These are phyloP conservation scores for Entomobrya multifasciata DNA, from an alignment of 2,888 invertebrate genomes.

Conservation along the genomic window DNA sequence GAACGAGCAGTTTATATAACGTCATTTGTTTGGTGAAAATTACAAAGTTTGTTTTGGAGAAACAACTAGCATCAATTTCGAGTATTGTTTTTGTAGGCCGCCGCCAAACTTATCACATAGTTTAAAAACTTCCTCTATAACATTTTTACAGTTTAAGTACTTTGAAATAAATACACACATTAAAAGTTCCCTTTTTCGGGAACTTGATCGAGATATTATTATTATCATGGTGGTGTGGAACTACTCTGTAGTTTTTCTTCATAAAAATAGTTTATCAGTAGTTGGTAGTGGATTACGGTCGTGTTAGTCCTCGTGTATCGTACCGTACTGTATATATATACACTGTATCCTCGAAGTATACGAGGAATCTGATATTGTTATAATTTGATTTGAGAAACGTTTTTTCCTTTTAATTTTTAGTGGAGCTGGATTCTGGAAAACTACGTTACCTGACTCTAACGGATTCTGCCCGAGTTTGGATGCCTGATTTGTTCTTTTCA, in stretches of 20 bases:
- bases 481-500: slow-evolving; percentile 98
- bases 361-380: background rate
- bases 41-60: background rate
- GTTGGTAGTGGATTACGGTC: background rate
- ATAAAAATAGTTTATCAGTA: background rate
- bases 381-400: background rate
- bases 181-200: background rate
- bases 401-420: slow-evolving; percentile 28
- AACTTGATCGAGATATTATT: background rate
- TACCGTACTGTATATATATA: background rate
- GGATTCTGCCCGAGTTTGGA: slow-evolving; percentile 97
- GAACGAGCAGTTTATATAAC: background rate
- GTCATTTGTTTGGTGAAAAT: slow-evolving; percentile 2
- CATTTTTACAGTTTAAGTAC: no score
- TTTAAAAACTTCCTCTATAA: no score
- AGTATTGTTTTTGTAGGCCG: no score
- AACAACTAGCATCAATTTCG: no score
- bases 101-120: no score
- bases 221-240: background rate
- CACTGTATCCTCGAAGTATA: background rate
- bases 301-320: no score
- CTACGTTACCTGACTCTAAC: slow-evolving; percentile 95
- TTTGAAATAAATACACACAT: no score
- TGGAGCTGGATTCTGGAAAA: slow-evolving; percentile 84
- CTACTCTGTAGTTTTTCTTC: background rate